Base-by-base conservation (phyloP, 1,140 invertebrate genomes). In the Rhopalosiphum padi region DNA sequence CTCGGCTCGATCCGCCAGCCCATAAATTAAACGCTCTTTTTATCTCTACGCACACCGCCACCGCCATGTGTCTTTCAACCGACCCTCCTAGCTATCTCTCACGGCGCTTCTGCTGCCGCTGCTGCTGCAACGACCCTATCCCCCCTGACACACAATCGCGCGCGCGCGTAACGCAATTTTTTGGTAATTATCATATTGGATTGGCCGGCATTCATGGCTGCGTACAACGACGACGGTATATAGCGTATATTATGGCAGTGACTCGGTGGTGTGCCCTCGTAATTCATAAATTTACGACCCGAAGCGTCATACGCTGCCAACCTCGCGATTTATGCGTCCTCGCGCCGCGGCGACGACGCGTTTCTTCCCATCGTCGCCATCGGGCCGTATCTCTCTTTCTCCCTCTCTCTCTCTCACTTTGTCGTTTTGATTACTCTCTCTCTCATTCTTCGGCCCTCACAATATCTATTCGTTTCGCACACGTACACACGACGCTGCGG, bases 171-270 rank as follows among this genome's bases (percentile, higher is more conserved):
- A 23, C 30, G 48, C 91, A 93, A 93, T 93, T 93, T 93, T 93
- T 93, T 86, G 91, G 91, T 93, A 93, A 93, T 93, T 93, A 93
- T 93, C 91, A 93, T 93, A 93, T 93, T 86, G 91, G 91, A 93
- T 93, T 93, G 91, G 91, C 82, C 91, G 91, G 91, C 91, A 92
- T 92, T 92, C 91, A 92, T 48, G 35, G 35, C 88, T 51, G n/a
- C 21, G 46, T 9, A 91, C 55, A 46, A 43, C 55, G 41, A 87
- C 43, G 30, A 48, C 46, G 85, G n/a, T 18, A 25, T 18, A 25
- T 25, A 9, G 30, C 21, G 87, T 9, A 51, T 18, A 77, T n/a
- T 18, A 77, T n/a, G 30, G 60, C 5, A 77, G 30, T 18, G 60
- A 77, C 60, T 77, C n/a, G 35, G 48, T 30, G 53, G 41, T 7